Evolutionary conservation across 2,888 invertebrate genomes (phyloP).

Genomic region (Agrotis clavis): DNA sequence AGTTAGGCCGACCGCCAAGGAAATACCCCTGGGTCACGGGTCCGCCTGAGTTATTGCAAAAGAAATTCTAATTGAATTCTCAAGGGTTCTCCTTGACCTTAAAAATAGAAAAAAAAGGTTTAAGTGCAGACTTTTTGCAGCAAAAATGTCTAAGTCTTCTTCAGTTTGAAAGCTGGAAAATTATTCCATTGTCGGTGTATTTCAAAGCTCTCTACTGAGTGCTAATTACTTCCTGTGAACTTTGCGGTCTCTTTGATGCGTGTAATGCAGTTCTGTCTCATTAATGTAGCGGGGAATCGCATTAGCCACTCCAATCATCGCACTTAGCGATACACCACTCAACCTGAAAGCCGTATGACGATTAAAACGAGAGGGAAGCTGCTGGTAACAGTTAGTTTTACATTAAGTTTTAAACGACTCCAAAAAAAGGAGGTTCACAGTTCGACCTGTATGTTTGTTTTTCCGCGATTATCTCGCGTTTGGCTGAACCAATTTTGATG

Average conservation of each 20-base stretch:
- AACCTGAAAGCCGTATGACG: no score
- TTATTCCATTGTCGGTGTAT: background rate
- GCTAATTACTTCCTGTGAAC: background rate
- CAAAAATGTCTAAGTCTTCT: background rate
- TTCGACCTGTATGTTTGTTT: no score
- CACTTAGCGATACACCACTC: slow-evolving; percentile 1
- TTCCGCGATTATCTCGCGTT: no score
- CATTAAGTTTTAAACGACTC: no score
- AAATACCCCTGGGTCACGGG: no score
- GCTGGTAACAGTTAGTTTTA: no score
- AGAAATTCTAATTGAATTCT: slow-evolving; percentile 1
- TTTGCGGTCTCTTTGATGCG: background rate
- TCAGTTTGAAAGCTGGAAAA: background rate
- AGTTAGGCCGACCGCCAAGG: no score
- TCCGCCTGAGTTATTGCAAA: background rate
- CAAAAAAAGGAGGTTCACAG: no score
- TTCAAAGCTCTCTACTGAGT: background rate
- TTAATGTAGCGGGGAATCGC: background rate
- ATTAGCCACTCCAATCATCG: background rate
- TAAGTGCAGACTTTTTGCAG: no score
- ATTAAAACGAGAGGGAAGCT: no score
- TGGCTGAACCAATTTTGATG: no score
- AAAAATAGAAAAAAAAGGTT: background rate
- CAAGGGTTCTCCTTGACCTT: background rate
- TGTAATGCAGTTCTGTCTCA: background rate